Percentiles rank a stretch among this genome's conserved stretches.
Conservation (phyloP, 2,888 invertebrate species). For the Schizotus pectinicornis region DNA sequence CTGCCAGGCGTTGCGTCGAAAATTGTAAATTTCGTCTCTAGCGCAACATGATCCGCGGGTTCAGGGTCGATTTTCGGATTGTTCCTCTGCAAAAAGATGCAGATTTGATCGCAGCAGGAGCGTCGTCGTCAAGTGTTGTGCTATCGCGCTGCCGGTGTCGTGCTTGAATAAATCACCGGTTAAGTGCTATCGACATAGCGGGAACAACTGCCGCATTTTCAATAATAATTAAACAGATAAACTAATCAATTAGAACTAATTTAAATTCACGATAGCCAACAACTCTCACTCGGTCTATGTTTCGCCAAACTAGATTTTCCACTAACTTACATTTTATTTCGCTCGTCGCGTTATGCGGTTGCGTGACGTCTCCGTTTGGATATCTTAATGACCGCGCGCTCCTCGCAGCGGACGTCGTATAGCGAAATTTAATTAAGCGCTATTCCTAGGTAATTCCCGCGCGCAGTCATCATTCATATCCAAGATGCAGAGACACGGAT, state of each 20-base stretch:
- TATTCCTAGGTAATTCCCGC: too few species aligned
- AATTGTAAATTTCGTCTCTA: slow-evolving; percentile 6
- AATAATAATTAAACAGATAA: slow-evolving; percentile 50
- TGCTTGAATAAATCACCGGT: slow-evolving; percentile 12
- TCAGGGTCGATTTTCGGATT: neutral
- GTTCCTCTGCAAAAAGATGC: too few species aligned
- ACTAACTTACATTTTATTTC: slow-evolving; percentile 35
- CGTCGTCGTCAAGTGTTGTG: neutral
- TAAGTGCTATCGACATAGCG: slow-evolving; percentile 39
- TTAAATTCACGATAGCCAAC: slow-evolving; percentile 47
- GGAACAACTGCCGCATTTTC: slow-evolving; percentile 43
- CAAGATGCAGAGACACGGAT: too few species aligned
- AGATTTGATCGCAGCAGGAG: too few species aligned
- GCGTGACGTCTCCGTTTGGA: slow-evolving; percentile 14
- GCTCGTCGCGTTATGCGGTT: slow-evolving; percentile 4
- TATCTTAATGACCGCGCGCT: slow-evolving; percentile 12
- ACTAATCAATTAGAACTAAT: slow-evolving; percentile 49
- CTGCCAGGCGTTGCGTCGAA: too few species aligned
- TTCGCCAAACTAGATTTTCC: slow-evolving; percentile 44
- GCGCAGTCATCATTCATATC: too few species aligned
- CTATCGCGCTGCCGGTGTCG: neutral
- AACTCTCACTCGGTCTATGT: slow-evolving; percentile 32
- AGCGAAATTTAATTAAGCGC: too few species aligned
- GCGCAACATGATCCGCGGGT: neutral
- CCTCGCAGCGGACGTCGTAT: too few species aligned